Evolutionary conservation across 2,888 invertebrate genomes (phyloP), one percentile per base, ranked within the genome.

Genomic region (Ypsolopha sequella): DNA sequence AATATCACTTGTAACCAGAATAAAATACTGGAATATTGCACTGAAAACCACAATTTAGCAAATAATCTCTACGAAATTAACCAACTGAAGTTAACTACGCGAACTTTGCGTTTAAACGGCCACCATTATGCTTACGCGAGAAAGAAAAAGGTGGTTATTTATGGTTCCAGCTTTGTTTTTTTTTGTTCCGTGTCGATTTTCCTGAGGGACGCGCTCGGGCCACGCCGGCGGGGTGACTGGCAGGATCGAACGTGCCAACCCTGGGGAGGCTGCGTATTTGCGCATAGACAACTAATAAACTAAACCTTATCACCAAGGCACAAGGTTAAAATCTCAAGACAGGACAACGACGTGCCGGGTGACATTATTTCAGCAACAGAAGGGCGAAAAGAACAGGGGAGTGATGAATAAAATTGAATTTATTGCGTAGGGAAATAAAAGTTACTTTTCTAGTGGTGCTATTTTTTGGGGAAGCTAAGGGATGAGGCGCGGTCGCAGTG

Each of bases 211-310:
- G 70, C 64, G 80, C 70, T 78, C 78, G 80, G 74, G 72, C 79
- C 70, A 69, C 76, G 82, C 80, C 82, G 76, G 75, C 76, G 72
- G 75, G 75, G 78, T 81, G 80, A 85, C 85, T 85, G 85, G 71
- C 73, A 74, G 81, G 80, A 85, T 85, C 85, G 85, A 86, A 77
- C 80, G 75, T 71, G 70, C 67, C 72, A 74, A 78, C 80, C 78
- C 70, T 68, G 84, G 85, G 85, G 82, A 86, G 84, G 80, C 82
- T 85, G 85, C 79, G 80, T 82, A 73, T 73, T 70, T 69, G 76
- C 75, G 76, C 73, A 66, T 57, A 55, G 39, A 58, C 24, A 14
- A 46, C 60, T 48, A 54, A 52, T 63, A 36, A 74, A 60, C 60
- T 60, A 57, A 53, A 66, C 70, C 63, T 61, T 60, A 58, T 50